Conservation (phyloP, 2,797 vertebrate genomes). For the Hapalemur alaotrensis region DNA sequence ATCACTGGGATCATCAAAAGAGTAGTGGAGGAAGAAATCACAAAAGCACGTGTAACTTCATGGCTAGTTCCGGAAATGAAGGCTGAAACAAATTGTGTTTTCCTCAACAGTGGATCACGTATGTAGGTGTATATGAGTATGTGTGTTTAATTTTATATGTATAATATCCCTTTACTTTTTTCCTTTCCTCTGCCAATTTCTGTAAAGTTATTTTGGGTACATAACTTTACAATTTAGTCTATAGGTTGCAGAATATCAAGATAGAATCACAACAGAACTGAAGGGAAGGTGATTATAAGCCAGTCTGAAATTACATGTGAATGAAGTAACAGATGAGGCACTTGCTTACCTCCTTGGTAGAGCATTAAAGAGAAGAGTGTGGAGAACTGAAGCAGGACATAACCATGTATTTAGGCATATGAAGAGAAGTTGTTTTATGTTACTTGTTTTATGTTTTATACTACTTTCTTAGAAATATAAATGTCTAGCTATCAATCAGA, state of each 20-base stretch:
- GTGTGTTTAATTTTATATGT: not conserved
- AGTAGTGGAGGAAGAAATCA: not conserved
- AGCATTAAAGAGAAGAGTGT: not conserved
- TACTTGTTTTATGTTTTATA: not conserved
- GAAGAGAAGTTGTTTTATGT: not conserved
- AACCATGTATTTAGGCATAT: not conserved
- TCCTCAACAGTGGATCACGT: not conserved
- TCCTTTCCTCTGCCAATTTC: not conserved
- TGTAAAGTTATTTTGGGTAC: not conserved
- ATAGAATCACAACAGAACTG: not conserved
- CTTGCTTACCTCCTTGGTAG: not conserved
- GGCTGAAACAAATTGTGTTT: not conserved
- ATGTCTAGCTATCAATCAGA: not conserved
- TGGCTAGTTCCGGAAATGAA: not conserved
- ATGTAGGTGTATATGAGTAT: not conserved
- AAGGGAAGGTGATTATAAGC: not conserved
- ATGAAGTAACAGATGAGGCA: not conserved
- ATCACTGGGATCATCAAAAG: not conserved
- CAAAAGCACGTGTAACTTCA: not conserved
- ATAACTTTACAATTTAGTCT: not conserved
- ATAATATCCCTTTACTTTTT: not conserved
- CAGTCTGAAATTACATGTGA: not conserved
- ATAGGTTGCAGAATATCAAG: not conserved
- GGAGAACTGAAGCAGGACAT: not conserved
- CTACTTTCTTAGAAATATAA: not conserved